Percentiles rank a stretch among this genome's conserved stretches.
Evolutionary conservation across 2,797 vertebrate genomes (phyloP).

Genomic region (Steatocranus sp.): DNA sequence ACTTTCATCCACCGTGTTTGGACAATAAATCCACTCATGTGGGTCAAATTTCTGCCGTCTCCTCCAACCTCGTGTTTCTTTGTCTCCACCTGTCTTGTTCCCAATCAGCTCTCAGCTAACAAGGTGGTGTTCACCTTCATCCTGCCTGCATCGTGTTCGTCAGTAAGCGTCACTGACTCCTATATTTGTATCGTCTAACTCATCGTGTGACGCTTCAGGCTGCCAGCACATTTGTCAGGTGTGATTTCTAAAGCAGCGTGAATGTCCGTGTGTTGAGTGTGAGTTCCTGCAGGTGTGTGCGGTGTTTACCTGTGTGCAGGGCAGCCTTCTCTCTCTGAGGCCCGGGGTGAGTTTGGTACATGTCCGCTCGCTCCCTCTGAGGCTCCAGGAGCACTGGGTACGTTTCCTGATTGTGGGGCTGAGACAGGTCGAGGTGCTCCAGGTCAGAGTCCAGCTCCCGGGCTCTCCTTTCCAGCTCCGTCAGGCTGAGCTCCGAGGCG

Average conservation of each 20-base stretch:
- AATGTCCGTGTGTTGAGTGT: accelerated
- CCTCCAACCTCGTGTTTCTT: neutral
- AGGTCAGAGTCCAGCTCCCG: constrained; percentile 72
- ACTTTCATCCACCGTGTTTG: neutral
- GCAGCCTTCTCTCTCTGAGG: constrained; percentile 61
- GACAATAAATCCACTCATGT: neutral
- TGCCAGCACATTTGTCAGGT: neutral
- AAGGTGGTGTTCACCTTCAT: neutral
- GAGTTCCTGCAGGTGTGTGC: neutral
- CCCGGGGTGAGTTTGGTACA: constrained; percentile 71
- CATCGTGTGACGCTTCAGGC: neutral
- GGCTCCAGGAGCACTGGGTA: constrained; percentile 48
- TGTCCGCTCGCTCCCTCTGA: constrained; percentile 54
- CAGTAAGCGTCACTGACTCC: neutral
- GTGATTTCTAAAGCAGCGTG: neutral
- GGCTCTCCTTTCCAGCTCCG: constrained; percentile 73
- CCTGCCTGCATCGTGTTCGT: neutral
- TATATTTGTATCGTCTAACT: neutral
- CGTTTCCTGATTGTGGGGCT: constrained; percentile 45
- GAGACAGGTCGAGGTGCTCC: constrained; percentile 68
- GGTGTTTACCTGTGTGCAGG: constrained; percentile 46
- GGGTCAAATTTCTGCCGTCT: neutral
- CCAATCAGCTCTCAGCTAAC: neutral
- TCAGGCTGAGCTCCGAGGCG: constrained; percentile 75
- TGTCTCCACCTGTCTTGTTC: neutral